These are phyloP conservation scores for Serranus cabrilla DNA, from an alignment of 2,797 vertebrate species.

Conservation along the genomic window DNA sequence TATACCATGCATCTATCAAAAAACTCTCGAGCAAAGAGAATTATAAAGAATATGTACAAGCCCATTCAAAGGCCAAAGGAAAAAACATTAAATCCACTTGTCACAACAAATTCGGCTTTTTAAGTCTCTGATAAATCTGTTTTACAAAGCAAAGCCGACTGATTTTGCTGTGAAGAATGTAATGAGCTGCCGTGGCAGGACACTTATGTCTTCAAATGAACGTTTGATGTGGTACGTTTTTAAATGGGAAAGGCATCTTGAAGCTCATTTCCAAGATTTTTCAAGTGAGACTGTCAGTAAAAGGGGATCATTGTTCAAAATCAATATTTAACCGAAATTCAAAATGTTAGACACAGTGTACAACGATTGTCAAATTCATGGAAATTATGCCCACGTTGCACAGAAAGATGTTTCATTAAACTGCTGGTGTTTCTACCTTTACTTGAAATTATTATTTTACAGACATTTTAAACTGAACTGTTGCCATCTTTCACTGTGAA, in stretches of 20 bases:
- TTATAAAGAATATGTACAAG: constrained; percentile 48
- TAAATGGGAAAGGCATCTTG: not conserved
- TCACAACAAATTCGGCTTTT: constrained; percentile 55
- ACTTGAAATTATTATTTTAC: too few species aligned
- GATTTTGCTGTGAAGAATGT: constrained; percentile 25
- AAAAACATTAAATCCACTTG: constrained; percentile 57
- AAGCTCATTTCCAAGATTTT: not conserved
- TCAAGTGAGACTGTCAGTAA: not conserved
- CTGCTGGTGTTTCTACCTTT: too few species aligned
- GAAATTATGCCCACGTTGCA: too few species aligned
- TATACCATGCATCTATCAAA: constrained; percentile 50
- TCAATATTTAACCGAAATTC: not conserved
- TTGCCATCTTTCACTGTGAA: too few species aligned
- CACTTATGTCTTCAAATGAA: constrained; percentile 9
- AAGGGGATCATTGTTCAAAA: too few species aligned
- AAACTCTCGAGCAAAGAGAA: constrained; percentile 48
- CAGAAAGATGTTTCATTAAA: too few species aligned
- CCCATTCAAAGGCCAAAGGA: constrained; percentile 49
- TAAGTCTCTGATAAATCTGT: constrained; percentile 39
- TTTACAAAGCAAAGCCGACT: constrained; percentile 32
- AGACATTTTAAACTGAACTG: too few species aligned
- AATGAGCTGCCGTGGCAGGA: constrained; percentile 16
- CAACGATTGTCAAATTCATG: too few species aligned
- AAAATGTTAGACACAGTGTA: too few species aligned
- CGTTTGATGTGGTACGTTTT: constrained; percentile 18